phyloP scores from a whole-genome alignment of 1,140 invertebrate species.

The Camponotus floridanus region DNA sequence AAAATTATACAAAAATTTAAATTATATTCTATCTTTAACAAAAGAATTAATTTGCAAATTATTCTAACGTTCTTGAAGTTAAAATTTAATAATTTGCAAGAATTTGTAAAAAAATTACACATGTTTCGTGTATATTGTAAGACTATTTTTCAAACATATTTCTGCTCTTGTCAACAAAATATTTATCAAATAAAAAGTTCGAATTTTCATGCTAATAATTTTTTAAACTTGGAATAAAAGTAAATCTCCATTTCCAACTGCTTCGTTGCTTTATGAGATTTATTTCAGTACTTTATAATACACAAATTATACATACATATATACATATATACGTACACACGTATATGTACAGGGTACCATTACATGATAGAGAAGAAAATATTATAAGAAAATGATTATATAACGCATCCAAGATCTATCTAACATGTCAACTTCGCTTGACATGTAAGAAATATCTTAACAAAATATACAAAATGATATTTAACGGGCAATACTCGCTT shows the following conservation, averaged over 20 bases:
- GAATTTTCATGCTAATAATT: background rate
- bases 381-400: background rate
- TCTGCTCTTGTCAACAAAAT: no score
- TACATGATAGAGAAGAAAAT: background rate
- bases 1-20: no score
- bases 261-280: conserved; percentile 49
- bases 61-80: no score
- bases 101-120: no score
- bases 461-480: background rate
- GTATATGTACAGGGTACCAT: conserved; percentile 38
- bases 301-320: conserved; percentile 74
- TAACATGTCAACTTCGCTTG: background rate
- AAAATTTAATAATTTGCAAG: no score
- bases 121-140: no score
- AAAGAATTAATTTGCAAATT: no score
- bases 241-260: background rate
- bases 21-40: no score
- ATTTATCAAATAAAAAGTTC: no score
- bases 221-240: background rate
- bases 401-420: conserved; percentile 7
- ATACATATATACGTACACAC: conserved; percentile 51
- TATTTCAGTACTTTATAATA: conserved; percentile 73
- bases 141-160: no score
- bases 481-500: background rate
- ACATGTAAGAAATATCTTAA: conserved; percentile 4